These are phyloP conservation scores for Anhinga rufa DNA, from an alignment of 2,113 vertebrate species.

Conservation along the genomic window DNA sequence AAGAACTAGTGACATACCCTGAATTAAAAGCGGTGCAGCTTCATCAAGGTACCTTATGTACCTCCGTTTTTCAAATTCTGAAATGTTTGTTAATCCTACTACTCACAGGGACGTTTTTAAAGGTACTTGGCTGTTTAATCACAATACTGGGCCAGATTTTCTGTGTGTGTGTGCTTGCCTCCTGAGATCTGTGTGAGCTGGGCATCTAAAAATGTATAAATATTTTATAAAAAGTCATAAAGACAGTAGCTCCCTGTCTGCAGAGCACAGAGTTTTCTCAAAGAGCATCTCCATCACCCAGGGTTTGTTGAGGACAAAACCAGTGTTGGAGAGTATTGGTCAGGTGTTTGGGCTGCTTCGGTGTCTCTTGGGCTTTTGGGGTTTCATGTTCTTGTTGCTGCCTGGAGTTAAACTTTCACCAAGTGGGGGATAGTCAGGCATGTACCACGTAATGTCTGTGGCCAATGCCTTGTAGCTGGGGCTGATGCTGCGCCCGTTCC, in stretches of 20 bases:
- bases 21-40: neutral
- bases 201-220: neutral
- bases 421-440: neutral
- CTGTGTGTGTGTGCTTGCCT: neutral
- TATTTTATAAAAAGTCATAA: neutral
- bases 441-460: accelerated
- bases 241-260: neutral
- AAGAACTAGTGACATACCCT: neutral
- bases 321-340: neutral
- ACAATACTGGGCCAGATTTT: neutral
- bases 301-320: neutral
- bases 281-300: neutral
- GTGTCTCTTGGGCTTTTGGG: neutral
- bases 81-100: neutral
- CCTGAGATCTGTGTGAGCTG: neutral
- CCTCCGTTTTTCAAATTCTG: neutral
- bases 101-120: neutral
- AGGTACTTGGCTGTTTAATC: neutral
- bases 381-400: neutral
- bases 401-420: neutral
- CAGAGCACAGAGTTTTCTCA: neutral
- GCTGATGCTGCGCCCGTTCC: neutral
- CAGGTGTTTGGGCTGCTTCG: neutral
- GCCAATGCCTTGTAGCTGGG: too few species aligned
- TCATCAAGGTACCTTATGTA: neutral